These are phyloP conservation scores for Andrena haemorrhoa DNA, from an alignment of 2,888 invertebrate genomes.

Conservation along the genomic window DNA sequence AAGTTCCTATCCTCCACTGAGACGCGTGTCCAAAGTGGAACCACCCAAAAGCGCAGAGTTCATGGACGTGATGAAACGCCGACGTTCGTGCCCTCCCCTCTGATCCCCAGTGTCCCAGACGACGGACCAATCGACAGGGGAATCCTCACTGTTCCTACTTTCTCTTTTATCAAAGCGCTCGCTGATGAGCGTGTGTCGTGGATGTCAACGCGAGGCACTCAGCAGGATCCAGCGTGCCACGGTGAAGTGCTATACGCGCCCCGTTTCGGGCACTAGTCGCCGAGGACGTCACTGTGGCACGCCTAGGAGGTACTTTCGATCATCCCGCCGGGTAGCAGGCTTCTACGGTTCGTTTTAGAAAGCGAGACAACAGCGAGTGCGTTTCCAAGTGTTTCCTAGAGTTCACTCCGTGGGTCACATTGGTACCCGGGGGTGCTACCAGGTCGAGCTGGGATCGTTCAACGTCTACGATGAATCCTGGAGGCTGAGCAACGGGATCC, in stretches of 20 bases:
- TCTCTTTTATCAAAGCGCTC: slow-evolving; percentile 4
- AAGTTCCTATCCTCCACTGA: slow-evolving; percentile 53
- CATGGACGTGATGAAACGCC: slow-evolving; percentile 70
- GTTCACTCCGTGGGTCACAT: not conserved
- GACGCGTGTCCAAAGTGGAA: slow-evolving; percentile 38
- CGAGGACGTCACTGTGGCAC: slow-evolving; percentile 19
- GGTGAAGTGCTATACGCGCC: not conserved
- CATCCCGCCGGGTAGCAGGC: not conserved
- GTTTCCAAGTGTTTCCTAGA: not conserved
- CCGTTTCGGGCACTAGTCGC: not conserved
- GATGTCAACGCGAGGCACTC: not conserved
- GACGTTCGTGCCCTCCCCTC: slow-evolving; percentile 51
- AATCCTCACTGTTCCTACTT: not conserved
- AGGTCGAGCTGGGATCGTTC: not conserved
- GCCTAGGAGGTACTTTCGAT: not conserved
- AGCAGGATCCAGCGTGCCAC: not conserved
- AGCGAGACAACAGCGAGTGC: not conserved
- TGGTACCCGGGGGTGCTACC: not conserved
- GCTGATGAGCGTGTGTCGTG: not conserved
- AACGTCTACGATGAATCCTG: not conserved
- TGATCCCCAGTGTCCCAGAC: not conserved
- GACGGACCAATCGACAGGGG: slow-evolving; percentile 4
- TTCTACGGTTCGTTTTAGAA: not conserved
- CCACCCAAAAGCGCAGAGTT: slow-evolving; percentile 64
- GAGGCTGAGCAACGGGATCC: not conserved